phyloP scores from a whole-genome alignment of 92 coral and sea anemone genomes.

The Epizoanthus scotinus region DNA sequence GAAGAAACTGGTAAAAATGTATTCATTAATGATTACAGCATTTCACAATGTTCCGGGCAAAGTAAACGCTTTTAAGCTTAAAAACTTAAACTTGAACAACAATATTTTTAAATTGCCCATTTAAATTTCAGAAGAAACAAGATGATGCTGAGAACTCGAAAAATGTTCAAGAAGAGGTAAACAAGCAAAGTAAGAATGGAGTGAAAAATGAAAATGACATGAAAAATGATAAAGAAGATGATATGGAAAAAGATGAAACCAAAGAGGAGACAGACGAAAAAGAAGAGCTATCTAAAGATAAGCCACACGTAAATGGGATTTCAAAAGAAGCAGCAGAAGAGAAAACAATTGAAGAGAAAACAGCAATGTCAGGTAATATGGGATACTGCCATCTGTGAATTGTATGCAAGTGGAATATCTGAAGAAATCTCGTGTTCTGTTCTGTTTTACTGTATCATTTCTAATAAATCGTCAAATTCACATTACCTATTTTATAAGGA shows the following conservation, averaged over 20 bases:
- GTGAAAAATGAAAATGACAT: constrained; percentile 40
- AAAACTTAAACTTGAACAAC: too few species aligned
- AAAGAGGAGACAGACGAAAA: constrained; percentile 29
- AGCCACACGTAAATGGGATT: constrained; percentile 37
- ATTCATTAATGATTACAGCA: not conserved
- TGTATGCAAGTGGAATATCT: not conserved
- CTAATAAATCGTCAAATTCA: not conserved
- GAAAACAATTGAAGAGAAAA: constrained; percentile 18
- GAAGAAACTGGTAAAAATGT: too few species aligned
- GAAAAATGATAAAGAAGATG: constrained; percentile 39
- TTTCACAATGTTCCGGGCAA: not conserved
- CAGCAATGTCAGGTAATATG: constrained; percentile 14
- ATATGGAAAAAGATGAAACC: constrained; percentile 1
- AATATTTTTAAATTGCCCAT: not conserved
- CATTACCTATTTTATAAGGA: too few species aligned
- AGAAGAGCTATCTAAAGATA: constrained; percentile 9
- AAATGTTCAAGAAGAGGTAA: constrained; percentile 13
- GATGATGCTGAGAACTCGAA: constrained; percentile 13
- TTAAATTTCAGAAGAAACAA: constrained; percentile 23
- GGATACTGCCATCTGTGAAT: not conserved
- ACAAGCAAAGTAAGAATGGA: constrained; percentile 33
- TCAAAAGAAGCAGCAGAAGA: constrained; percentile 51
- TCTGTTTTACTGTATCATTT: not conserved
- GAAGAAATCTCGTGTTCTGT: not conserved
- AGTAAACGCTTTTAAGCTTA: not conserved